These are phyloP conservation scores for Parelbella ahira DNA, from an alignment of 2,888 invertebrate genomes.

Conservation along the genomic window DNA sequence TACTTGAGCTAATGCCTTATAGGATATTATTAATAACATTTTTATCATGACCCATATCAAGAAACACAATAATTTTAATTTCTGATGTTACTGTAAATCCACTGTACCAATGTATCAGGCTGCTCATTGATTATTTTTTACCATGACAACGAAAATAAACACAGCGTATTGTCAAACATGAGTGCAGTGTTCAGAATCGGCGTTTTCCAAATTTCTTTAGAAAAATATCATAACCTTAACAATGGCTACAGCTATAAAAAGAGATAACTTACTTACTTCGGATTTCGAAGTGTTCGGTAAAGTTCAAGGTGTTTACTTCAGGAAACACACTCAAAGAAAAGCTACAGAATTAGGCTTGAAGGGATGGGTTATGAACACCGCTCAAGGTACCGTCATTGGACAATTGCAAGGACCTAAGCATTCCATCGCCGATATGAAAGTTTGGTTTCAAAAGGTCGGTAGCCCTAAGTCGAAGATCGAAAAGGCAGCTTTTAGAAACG, in stretches of 20 bases:
- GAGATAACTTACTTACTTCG: constrained; percentile 41
- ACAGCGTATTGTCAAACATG: no score
- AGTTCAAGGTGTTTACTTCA: constrained; percentile 81
- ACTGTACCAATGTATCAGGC: no score
- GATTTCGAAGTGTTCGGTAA: constrained; percentile 83
- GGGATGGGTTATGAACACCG: constrained; percentile 89
- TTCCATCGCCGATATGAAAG: constrained; percentile 82
- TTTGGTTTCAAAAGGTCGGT: constrained; percentile 80
- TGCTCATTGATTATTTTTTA: no score
- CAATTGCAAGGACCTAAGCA: constrained; percentile 81
- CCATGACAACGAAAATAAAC: constrained; percentile 16
- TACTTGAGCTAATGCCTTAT: no score
- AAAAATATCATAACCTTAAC: no score
- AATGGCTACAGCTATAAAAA: constrained; percentile 45
- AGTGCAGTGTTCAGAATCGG: no score
- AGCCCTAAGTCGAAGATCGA: constrained; percentile 86
- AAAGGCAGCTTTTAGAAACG: constrained; percentile 83
- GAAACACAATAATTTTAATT: no score
- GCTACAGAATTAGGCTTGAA: constrained; percentile 82
- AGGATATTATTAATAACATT: no score
- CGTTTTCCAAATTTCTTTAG: background rate
- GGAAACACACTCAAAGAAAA: constrained; percentile 83
- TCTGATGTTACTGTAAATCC: no score
- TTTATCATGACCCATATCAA: no score
- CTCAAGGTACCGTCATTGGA: constrained; percentile 84